Evolutionary conservation across 2,888 invertebrate species (phyloP).

Genomic region (Melieria crassipennis): DNA sequence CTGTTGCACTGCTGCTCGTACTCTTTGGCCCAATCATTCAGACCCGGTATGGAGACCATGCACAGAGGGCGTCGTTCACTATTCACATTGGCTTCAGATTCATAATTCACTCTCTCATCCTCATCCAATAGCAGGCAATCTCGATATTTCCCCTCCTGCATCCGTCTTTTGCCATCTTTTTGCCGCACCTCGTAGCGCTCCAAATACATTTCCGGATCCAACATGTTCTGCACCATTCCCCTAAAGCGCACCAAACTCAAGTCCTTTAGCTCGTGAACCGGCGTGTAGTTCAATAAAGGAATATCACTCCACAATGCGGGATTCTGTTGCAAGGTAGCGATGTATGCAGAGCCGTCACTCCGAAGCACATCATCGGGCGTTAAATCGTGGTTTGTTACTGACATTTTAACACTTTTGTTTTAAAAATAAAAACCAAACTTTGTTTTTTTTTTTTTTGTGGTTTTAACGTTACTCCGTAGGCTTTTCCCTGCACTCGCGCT

Average conservation of each 20-base stretch:
- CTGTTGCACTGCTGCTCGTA: conserved; percentile 65
- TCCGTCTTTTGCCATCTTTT: conserved; percentile 67
- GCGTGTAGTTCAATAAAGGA: conserved; percentile 77
- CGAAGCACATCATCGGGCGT: not conserved
- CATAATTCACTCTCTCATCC: conserved; percentile 63
- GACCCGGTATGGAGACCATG: conserved; percentile 83
- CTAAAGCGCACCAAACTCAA: conserved; percentile 81
- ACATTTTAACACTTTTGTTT: no score
- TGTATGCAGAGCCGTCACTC: conserved; percentile 18
- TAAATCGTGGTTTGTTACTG: no score
- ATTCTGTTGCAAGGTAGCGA: conserved; percentile 46
- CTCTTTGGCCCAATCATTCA: conserved; percentile 80
- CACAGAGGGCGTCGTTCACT: conserved; percentile 80
- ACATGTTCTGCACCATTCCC: conserved; percentile 94
- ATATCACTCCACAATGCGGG: conserved; percentile 66
- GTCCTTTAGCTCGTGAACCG: conserved; percentile 74
- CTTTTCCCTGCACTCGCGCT: no score
- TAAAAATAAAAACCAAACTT: no score
- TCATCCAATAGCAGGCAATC: conserved; percentile 72
- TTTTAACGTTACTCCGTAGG: no score
- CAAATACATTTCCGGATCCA: conserved; percentile 87
- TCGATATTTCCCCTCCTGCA: conserved; percentile 77
- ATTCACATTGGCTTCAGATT: conserved; percentile 71
- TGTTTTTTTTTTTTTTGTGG: no score
- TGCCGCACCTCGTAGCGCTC: conserved; percentile 78